phyloP scores from a whole-genome alignment of 2,888 invertebrate species.

The Patella caerulea region DNA sequence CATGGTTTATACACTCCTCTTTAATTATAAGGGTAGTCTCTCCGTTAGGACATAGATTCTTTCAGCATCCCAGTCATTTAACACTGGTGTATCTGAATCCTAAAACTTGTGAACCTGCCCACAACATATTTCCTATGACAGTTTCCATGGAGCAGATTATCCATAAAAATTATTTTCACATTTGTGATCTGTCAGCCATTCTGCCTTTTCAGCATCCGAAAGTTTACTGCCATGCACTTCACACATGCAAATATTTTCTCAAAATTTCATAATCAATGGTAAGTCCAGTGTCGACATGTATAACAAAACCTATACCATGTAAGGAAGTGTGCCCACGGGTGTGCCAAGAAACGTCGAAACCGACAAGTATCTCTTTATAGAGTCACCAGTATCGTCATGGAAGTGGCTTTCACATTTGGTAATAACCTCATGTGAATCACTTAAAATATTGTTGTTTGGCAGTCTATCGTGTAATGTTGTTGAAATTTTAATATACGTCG shows the following conservation, averaged over 20 bases:
- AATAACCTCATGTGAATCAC: too few relatives aligned
- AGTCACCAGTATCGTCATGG: too few relatives aligned
- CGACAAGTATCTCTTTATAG: too few relatives aligned
- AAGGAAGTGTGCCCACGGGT: not conserved
- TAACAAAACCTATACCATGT: slow-evolving; percentile 8
- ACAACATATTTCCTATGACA: not conserved
- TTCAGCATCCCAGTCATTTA: slow-evolving; percentile 14
- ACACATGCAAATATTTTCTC: not conserved
- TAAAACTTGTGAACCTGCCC: not conserved
- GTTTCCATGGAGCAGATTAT: slow-evolving; percentile 14
- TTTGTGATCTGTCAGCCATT: not conserved
- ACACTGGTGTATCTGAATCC: not conserved
- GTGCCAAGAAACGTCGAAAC: too few relatives aligned
- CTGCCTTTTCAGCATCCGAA: not conserved
- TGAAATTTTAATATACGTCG: too few relatives aligned
- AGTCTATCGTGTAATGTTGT: too few relatives aligned
- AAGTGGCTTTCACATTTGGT: too few relatives aligned
- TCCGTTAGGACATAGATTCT: not conserved
- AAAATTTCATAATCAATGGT: not conserved
- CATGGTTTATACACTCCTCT: slow-evolving; percentile 24
- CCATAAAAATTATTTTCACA: slow-evolving; percentile 8
- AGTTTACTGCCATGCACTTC: not conserved
- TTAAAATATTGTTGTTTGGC: too few relatives aligned
- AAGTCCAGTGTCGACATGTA: slow-evolving; percentile 16
- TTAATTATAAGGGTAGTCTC: not conserved